Base-by-base conservation (phyloP, 2,888 invertebrate species). In the Pilophorus perplexus region DNA sequence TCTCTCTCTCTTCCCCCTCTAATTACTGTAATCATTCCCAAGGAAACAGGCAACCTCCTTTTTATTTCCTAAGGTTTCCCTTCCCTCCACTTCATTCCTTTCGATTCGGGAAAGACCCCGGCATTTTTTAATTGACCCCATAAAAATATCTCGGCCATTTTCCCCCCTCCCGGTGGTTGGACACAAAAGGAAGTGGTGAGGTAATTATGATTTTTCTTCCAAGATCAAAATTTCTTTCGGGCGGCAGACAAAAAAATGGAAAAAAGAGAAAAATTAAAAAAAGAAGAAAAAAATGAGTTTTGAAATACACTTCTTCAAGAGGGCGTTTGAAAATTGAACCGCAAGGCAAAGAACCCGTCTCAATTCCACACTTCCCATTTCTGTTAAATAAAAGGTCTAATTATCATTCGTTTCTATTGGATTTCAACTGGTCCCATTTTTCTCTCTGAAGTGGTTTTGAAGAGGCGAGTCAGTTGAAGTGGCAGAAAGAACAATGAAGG, bases 61-160 rank as follows among this genome's bases (percentile, higher is more conserved):
- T 52, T 50, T 27, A 50, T 50, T 50, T 50, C 28, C 27, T 52
- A 52, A 28, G 48, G 48, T 48, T 48, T 48, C 55, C 38, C 3
- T 20, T 16, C 38, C 55, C 14, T 6, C 12, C 52, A n/a, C n/a
- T 14, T 16, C 38, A 18, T 55, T 38, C 22, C 38, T 55, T 55
- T 33, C 28, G 28, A 27, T 28, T 25, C 8, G 52, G 27, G 6
- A 18, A 28, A 52, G 33, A 28, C 27, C 20, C 37, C 37, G 16
- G 27, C 18, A 6, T 18, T 54, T 37, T n/a, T 28, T 62, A 62
- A 62, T 62, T 62, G 62, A 62, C 62, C 62, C 48, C 38, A 62
- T 62, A 62, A 62, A 62, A 62, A 62, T 62, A 62, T 62, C 62
- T 46, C 62, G 62, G 62, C 62, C 62, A 48, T 62, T 46, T 62